Evolutionary conservation across 1,140 invertebrate species (phyloP).

Genomic region (Listronotus oregonensis): DNA sequence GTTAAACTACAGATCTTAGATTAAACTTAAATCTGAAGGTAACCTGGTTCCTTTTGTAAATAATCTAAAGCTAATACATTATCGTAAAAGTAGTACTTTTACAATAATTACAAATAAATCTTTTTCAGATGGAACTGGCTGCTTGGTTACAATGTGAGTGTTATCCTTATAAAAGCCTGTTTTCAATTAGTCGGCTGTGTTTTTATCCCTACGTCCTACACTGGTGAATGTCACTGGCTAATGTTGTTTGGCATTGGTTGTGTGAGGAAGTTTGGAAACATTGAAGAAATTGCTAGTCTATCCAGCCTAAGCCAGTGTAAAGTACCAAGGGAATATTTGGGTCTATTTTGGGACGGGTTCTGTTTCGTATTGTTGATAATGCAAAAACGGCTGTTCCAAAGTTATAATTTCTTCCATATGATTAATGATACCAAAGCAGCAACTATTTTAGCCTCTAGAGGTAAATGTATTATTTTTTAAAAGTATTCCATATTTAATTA

Average conservation of each 20-base stretch:
- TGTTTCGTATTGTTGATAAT: constrained; percentile 93
- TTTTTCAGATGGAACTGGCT: constrained; percentile 85
- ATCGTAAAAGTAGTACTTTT: too few relatives aligned
- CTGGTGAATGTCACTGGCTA: constrained; percentile 79
- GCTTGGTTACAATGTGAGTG: constrained; percentile 85
- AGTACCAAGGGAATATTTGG: constrained; percentile 79
- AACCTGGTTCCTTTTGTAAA: neutral
- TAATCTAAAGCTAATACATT: neutral
- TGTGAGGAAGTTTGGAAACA: constrained; percentile 69
- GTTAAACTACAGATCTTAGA: too few relatives aligned
- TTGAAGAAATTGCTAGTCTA: constrained; percentile 15
- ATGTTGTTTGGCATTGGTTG: constrained; percentile 89
- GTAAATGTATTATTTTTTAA: constrained; percentile 55
- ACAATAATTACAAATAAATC: too few relatives aligned
- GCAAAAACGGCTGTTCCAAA: constrained; percentile 89
- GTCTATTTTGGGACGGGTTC: constrained; percentile 91
- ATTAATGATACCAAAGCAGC: constrained; percentile 93
- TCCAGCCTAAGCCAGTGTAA: constrained; percentile 59
- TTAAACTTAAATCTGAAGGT: too few relatives aligned
- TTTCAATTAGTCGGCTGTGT: constrained; percentile 91
- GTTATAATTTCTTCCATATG: constrained; percentile 95
- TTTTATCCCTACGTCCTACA: constrained; percentile 67
- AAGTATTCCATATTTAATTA: too few relatives aligned
- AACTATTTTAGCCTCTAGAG: constrained; percentile 86
- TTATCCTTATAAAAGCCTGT: constrained; percentile 85